Percentiles rank a stretch among this genome's conserved stretches.
Conservation (phyloP, 2,888 invertebrate species). For the Sinelater perroti region DNA sequence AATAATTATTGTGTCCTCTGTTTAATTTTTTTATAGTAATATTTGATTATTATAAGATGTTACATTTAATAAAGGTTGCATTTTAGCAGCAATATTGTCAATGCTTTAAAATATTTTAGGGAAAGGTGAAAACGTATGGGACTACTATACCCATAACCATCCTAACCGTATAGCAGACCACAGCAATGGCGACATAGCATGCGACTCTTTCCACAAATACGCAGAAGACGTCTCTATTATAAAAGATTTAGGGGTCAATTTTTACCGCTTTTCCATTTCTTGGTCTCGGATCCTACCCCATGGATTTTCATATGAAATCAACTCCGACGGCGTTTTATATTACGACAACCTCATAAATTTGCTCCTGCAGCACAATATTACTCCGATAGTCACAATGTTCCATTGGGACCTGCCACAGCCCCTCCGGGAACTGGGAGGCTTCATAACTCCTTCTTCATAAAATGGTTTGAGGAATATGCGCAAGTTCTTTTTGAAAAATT, state of each 20-base stretch:
- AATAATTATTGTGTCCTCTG: no score
- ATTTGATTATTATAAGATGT: no score
- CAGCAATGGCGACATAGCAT: conserved; percentile 72
- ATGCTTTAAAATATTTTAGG: conserved; percentile 61
- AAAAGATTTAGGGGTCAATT: conserved; percentile 69
- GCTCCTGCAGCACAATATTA: conserved; percentile 67
- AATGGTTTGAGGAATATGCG: conserved; percentile 67
- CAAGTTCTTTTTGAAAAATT: conserved; percentile 56
- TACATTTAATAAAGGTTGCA: no score
- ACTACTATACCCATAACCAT: conserved; percentile 62
- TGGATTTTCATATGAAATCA: conserved; percentile 72
- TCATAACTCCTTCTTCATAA: conserved; percentile 65
- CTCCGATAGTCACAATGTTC: conserved; percentile 59
- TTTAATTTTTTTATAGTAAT: no score
- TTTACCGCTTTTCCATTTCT: conserved; percentile 77
- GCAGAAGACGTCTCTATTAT: conserved; percentile 72
- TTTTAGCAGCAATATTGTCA: no score
- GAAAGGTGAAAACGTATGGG: conserved; percentile 73
- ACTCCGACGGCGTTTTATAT: conserved; percentile 75
- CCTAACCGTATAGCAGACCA: conserved; percentile 53
- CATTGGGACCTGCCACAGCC: conserved; percentile 67
- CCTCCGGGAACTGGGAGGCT: conserved; percentile 59
- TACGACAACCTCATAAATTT: conserved; percentile 80
- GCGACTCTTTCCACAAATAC: conserved; percentile 74
- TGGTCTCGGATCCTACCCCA: conserved; percentile 81